Conservation (phyloP, 2,113 vertebrate species). For the Tauraco erythrolophus region DNA sequence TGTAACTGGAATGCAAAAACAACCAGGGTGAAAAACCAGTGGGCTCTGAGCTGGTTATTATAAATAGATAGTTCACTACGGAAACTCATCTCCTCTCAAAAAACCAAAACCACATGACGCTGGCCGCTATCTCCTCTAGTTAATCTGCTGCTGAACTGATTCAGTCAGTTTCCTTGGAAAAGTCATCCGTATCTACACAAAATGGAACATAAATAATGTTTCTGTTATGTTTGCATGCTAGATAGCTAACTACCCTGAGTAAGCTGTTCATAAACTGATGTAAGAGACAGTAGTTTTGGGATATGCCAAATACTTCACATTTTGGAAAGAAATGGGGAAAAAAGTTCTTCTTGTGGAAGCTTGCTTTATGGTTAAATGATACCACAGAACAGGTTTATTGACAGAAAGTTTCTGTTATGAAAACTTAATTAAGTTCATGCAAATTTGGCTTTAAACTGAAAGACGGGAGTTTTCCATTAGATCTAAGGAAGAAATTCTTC, state of each 20-base stretch:
- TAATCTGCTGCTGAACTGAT: neutral
- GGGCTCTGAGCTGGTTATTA: conserved; percentile 26
- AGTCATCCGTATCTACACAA: neutral
- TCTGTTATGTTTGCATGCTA: neutral
- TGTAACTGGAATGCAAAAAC: conserved; percentile 54
- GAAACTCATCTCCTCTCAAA: conserved; percentile 4
- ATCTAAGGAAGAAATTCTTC: too few relatives aligned
- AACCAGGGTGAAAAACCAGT: conserved; percentile 29
- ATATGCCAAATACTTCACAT: neutral
- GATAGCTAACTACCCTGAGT: neutral
- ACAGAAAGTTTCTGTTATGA: neutral
- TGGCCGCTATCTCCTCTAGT: neutral
- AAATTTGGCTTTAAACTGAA: neutral
- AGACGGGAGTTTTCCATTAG: too few relatives aligned
- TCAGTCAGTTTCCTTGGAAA: neutral
- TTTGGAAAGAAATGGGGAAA: neutral
- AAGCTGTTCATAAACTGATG: neutral
- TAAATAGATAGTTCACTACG: neutral
- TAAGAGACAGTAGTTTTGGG: neutral
- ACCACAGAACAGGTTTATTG: neutral
- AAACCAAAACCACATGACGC: neutral
- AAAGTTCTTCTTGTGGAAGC: neutral
- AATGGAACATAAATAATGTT: neutral
- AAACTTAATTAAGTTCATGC: neutral
- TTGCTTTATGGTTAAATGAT: neutral